Percentiles rank a stretch among this genome's conserved stretches.
These are phyloP conservation scores for Lathronympha strigana DNA, from an alignment of 2,888 invertebrate species.

Conservation along the genomic window DNA sequence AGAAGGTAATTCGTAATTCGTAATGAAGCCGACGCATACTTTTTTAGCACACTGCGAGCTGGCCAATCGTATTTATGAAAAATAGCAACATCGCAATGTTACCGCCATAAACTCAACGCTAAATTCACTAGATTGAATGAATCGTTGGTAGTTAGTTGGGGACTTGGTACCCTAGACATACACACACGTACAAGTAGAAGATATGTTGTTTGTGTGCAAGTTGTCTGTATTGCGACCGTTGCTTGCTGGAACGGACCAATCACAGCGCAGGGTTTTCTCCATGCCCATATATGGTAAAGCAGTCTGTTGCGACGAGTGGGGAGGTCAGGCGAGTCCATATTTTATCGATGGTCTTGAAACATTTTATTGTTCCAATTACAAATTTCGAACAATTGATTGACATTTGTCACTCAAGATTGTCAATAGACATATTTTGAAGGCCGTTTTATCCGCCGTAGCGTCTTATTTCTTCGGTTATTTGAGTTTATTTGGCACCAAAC, in stretches of 20 bases:
- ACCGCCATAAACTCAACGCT: slow-evolving; percentile 6
- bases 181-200: slow-evolving; percentile 54
- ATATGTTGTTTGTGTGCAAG: slow-evolving; percentile 54
- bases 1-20: no score
- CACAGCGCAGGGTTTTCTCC: slow-evolving; percentile 86
- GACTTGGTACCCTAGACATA: slow-evolving; percentile 54
- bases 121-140: slow-evolving; percentile 59
- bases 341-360: slow-evolving; percentile 52
- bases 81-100: slow-evolving; percentile 20
- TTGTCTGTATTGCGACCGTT: slow-evolving; percentile 79
- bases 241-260: slow-evolving; percentile 85
- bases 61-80: neutral
- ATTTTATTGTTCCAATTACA: slow-evolving; percentile 64
- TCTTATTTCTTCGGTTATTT: slow-evolving; percentile 57
- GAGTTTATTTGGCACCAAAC: slow-evolving; percentile 59
- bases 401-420: slow-evolving; percentile 56
- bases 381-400: slow-evolving; percentile 63
- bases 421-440: slow-evolving; percentile 57
- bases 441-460: slow-evolving; percentile 56
- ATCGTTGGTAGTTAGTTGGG: slow-evolving; percentile 52
- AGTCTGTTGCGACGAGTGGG: slow-evolving; percentile 81
- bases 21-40: slow-evolving; percentile 25
- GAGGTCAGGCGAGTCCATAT: slow-evolving; percentile 80
- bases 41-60: neutral
- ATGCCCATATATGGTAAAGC: slow-evolving; percentile 93